Evolutionary conservation across 2,888 invertebrate species (phyloP), one percentile per base, ranked within the genome.

Genomic region (Elysia crispata): DNA sequence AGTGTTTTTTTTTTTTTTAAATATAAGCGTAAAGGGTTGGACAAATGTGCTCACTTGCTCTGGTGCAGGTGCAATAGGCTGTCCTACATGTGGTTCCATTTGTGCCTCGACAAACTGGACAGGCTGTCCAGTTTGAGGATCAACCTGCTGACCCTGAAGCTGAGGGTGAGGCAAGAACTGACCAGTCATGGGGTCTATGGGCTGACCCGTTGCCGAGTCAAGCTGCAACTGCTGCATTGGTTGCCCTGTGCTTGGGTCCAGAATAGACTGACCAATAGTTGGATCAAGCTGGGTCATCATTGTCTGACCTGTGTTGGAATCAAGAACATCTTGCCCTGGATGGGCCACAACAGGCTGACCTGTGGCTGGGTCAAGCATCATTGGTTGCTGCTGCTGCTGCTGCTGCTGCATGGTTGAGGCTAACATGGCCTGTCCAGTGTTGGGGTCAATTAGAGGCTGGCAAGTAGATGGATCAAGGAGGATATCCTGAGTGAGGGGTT

Each of bases 71-170:
- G 5, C 41, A 41, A 41, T 23, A 33, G 75, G 79, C 49, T 75
- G 79, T 0, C 75, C 79, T 0, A 75, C 69, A 8, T 69, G 30
- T 54, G 67, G 79, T 66, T 79, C 79, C 1, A 79, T 57, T 25
- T 33, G 33, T 41, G 41, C 41, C 3, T 41, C 41, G 5, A 41
- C 11, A 23, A 67, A 67, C 0, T 33, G 60, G 18, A 77, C 20
- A n/a, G 75, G 79, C 57, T 80, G 79, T 25, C 79, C 79, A 25
- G 79, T 80, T 5, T 76, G 62, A 13, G 72, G 80, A 54, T 80
- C 80, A 33, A 80, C 64, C 11, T 70, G 77, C 20, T n/a, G 15
- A 6, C 31, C 67, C 33, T 33, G 18, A 25, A 79, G n/a, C n/a
- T n/a, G n/a, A 1, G 73, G 79, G 79, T 79, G 73, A 54, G 74